Conservation (phyloP, 2,888 invertebrate species). For the Blastobasis adustella region DNA sequence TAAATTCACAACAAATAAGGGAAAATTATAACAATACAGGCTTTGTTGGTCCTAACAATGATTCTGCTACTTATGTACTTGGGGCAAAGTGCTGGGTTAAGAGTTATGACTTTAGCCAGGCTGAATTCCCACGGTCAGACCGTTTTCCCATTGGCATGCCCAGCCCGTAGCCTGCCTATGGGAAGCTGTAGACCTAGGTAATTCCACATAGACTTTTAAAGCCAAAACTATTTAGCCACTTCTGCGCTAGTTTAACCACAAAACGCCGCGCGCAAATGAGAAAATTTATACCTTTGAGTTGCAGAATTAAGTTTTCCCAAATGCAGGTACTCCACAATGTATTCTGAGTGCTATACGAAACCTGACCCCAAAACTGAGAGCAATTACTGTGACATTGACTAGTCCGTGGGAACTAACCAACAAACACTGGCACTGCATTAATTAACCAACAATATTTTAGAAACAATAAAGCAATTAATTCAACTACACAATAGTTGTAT, state of each 20-base stretch:
- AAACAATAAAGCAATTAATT: slow-evolving; percentile 55
- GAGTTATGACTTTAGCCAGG: not conserved
- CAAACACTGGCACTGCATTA: slow-evolving; percentile 18
- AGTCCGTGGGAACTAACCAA: slow-evolving; percentile 39
- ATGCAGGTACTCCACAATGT: not conserved
- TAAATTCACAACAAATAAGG: slow-evolving; percentile 5
- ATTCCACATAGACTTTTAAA: slow-evolving; percentile 5
- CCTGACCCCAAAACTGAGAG: slow-evolving; percentile 27
- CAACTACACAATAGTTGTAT: slow-evolving; percentile 20
- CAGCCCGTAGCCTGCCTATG: not conserved
- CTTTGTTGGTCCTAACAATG: slow-evolving; percentile 8
- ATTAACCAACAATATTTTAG: slow-evolving; percentile 32
- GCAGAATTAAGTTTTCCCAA: slow-evolving; percentile 7
- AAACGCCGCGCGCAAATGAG: slow-evolving; percentile 1
- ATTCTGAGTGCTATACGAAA: slow-evolving; percentile 17
- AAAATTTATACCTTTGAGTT: slow-evolving; percentile 9
- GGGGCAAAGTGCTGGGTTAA: not conserved
- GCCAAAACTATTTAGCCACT: slow-evolving; percentile 8
- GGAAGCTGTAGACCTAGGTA: slow-evolving; percentile 2
- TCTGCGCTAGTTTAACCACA: not conserved
- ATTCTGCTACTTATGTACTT: not conserved
- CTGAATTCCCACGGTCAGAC: slow-evolving; percentile 5
- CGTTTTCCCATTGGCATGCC: slow-evolving; percentile 1
- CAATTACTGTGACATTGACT: slow-evolving; percentile 48
- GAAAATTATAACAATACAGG: slow-evolving; percentile 5